Evolutionary conservation across 2,888 invertebrate species (phyloP), one percentile per base, ranked within the genome.

Genomic region (Melolontha melolontha): DNA sequence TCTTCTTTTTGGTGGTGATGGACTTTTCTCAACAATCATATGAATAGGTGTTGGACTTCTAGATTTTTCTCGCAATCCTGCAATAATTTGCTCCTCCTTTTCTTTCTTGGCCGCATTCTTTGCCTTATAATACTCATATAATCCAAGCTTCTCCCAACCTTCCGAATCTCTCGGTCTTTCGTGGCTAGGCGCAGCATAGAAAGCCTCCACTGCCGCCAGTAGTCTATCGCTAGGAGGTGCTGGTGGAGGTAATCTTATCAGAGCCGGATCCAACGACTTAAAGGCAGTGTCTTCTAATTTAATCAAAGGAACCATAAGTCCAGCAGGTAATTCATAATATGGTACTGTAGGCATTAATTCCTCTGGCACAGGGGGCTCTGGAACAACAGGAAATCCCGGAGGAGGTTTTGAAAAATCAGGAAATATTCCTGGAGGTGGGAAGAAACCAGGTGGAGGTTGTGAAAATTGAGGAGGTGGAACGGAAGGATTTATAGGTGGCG

Each of bases 101-200:
- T 92, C 90, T 79, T 94, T 95, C 74, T 92, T 90, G 1, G 97
- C 96, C 69, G 91, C 89, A 82, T 96, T 94, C 84, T 98, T 99
- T 5, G 96, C 95, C 85, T 96, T 96, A 85, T 96, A 98, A 85
- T 97, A 99, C 84, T 99, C 98, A 83, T 97, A 97, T 65, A 99
- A 87, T 71, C 97, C 98, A 79, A 98, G 87, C 84, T 96, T 96
- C 83, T 99, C 99, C 98, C 98, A 99, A 34, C 98, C 98, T 83
- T 98, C 98, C 83, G 92, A 92, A 59, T 98, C 97, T 79, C 97
- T 87, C 0, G 98, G 97, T 69, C 96, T 88, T 79, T 98, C 98
- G 80, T 98, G 97, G 75, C 95, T 94, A 5, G 98, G 97, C 29
- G 94, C 91, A 1, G 94, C 92, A 84, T 98, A 98, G 86, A 98